Evolutionary conservation across 2,797 vertebrate genomes (phyloP).

Genomic region (Zenarchopterus dispar): DNA sequence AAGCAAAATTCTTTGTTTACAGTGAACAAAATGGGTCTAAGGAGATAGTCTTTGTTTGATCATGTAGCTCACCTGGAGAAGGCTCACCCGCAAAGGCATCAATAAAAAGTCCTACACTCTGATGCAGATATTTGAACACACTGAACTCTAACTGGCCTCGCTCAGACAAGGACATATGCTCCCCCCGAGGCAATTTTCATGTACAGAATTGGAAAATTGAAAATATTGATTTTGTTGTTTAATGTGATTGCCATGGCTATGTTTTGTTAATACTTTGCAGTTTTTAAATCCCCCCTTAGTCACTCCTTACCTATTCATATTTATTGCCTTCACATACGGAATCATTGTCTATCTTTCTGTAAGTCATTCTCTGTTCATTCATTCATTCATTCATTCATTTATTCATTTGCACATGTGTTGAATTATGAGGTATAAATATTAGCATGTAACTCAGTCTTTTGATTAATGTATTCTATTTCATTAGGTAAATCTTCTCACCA

Average conservation of each 20-base stretch:
- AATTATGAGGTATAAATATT: too few relatives aligned
- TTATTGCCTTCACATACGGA: background rate
- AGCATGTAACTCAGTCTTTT: too few relatives aligned
- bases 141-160: constrained; percentile 75
- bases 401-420: too few relatives aligned
- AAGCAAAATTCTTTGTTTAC: too few relatives aligned
- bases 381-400: too few relatives aligned
- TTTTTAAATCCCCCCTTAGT: constrained; percentile 3
- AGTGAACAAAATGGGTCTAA: constrained; percentile 56
- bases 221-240: constrained; percentile 70
- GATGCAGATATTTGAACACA: constrained; percentile 73
- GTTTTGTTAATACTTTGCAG: constrained; percentile 48
- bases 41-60: constrained; percentile 49
- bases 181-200: constrained; percentile 58
- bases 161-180: constrained; percentile 63
- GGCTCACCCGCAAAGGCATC: constrained; percentile 54
- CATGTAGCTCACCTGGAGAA: constrained; percentile 42
- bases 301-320: background rate
- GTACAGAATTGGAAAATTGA: constrained; percentile 66
- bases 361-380: too few relatives aligned
- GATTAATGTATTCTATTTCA: too few relatives aligned
- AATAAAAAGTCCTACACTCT: constrained; percentile 74
- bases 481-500: too few relatives aligned
- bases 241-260: constrained; percentile 53
- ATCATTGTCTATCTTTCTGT: too few relatives aligned